Percentiles rank a stretch among this genome's conserved stretches.
These are phyloP conservation scores for Galleria mellonella DNA, from an alignment of 1,140 invertebrate genomes.

Conservation along the genomic window DNA sequence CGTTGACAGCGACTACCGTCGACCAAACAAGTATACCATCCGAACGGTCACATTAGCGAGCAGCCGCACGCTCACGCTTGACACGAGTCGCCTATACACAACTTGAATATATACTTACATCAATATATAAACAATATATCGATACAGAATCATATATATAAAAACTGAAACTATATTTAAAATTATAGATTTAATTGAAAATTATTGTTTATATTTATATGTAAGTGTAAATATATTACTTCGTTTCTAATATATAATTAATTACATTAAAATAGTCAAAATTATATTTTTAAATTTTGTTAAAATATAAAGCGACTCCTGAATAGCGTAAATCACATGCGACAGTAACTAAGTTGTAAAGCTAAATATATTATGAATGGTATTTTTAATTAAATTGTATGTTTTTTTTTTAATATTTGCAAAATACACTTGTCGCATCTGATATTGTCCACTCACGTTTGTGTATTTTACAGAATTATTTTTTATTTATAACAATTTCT, in stretches of 20 bases:
- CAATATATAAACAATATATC: neutral
- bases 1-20: slow-evolving; percentile 3
- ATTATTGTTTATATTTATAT: no score
- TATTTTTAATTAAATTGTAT: no score
- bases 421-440: neutral
- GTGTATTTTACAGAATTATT: neutral
- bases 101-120: no score
- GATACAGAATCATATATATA: neutral
- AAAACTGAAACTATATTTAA: neutral
- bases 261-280: no score
- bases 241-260: neutral
- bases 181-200: neutral
- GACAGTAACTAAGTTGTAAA: no score
- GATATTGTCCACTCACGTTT: no score
- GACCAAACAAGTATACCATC: neutral
- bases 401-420: neutral
- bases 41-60: neutral
- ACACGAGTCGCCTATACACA: no score
- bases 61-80: neutral
- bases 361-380: no score
- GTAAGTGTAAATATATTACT: no score
- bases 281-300: no score
- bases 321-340: no score
- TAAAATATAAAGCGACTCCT: no score
- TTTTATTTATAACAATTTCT: neutral